These are phyloP conservation scores for Agelas oroides DNA, from an alignment of 37 sponge, comb jelly and placozoan genomes.

Conservation along the genomic window DNA sequence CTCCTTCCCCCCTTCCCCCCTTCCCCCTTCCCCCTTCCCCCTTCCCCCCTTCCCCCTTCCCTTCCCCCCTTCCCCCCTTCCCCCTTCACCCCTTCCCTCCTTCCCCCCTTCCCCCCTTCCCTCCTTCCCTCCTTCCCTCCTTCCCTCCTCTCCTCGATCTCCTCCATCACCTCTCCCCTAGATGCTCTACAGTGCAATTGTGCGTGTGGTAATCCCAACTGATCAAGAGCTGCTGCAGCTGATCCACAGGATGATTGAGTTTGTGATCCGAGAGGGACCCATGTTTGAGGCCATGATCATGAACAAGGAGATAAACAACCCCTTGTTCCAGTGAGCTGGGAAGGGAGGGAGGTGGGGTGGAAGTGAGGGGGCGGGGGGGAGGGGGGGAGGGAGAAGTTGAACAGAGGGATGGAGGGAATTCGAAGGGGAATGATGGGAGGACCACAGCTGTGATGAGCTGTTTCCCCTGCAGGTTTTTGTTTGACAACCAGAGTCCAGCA, in stretches of 20 bases:
- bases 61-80: background rate
- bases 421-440: too few species aligned
- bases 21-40: background rate
- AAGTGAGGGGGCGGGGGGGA: too few species aligned
- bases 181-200: slow-evolving; percentile 74
- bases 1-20: slow-evolving; percentile 10
- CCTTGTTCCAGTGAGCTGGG: slow-evolving; percentile 74
- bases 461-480: slow-evolving; percentile 79
- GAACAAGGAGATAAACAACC: slow-evolving; percentile 93
- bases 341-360: background rate
- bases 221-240: slow-evolving; percentile 74
- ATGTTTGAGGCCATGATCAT: slow-evolving; percentile 99
- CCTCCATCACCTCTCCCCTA: background rate
- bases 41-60: background rate
- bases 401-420: too few species aligned
- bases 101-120: background rate
- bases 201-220: slow-evolving; percentile 88
- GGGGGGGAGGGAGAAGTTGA: too few species aligned
- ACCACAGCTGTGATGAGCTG: too few species aligned
- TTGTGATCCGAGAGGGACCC: slow-evolving; percentile 97
- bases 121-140: background rate
- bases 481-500: slow-evolving; percentile 90
- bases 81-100: background rate
- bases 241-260: slow-evolving; percentile 97
- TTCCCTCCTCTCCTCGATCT: background rate